Conservation (phyloP, 2,797 vertebrate genomes). For the Potorous gilbertii region DNA sequence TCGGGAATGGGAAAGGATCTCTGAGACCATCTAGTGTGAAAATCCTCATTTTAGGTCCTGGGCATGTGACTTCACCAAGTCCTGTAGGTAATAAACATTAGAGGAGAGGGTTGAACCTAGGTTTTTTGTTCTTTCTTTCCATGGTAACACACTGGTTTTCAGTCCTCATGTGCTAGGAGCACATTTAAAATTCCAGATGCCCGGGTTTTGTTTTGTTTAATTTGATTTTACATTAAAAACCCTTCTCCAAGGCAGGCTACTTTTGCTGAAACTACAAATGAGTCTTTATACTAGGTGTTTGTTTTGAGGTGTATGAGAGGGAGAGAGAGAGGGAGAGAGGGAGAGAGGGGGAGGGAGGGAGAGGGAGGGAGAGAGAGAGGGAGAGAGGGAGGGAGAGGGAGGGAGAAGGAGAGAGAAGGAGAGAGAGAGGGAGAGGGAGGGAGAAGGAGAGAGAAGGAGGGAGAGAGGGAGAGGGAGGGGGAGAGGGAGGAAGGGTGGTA, state of each 20-base stretch:
- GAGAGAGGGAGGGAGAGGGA: too few species aligned
- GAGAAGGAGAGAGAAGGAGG: too few species aligned
- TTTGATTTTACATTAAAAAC: background rate
- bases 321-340: background rate
- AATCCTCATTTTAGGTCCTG: background rate
- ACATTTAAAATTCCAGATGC: background rate
- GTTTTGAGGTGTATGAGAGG: background rate
- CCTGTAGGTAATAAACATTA: background rate
- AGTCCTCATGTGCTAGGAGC: background rate
- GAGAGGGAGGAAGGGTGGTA: too few species aligned
- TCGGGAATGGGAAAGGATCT: background rate
- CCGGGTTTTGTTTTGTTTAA: background rate
- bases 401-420: accelerated
- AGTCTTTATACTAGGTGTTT: background rate
- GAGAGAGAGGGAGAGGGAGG: too few species aligned
- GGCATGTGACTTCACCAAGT: background rate
- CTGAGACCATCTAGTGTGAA: background rate
- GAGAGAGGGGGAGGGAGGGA: too few species aligned
- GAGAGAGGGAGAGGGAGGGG: too few species aligned
- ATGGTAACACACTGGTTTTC: background rate
- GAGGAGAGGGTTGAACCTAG: background rate
- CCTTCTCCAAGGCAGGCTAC: background rate
- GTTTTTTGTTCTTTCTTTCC: background rate
- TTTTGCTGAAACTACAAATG: background rate
- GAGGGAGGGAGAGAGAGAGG: too few species aligned